These are phyloP conservation scores for Pandemis heparana DNA, from an alignment of 2,888 invertebrate species.

Conservation along the genomic window DNA sequence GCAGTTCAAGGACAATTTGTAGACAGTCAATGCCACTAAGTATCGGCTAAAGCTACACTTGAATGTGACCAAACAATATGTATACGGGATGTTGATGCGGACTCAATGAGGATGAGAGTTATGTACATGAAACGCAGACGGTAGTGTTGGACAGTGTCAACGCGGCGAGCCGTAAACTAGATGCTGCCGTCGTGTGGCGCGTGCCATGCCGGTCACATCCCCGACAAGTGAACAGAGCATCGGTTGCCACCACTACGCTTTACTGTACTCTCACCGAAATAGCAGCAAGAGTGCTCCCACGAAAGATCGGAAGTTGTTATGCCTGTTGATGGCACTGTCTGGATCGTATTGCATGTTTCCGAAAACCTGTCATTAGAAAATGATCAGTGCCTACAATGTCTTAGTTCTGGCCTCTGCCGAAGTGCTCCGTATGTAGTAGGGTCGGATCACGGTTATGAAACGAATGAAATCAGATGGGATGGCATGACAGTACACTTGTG, in stretches of 20 bases:
- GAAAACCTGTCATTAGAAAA: slow-evolving; percentile 91
- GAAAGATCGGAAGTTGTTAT: slow-evolving; percentile 98
- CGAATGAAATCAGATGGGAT: slow-evolving; percentile 36
- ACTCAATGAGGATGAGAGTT: slow-evolving; percentile 56
- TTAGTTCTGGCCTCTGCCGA: slow-evolving; percentile 25
- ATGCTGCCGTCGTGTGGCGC: slow-evolving; percentile 46
- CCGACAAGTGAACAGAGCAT: slow-evolving; percentile 51
- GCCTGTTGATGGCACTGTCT: slow-evolving; percentile 94
- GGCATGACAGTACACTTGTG: slow-evolving; percentile 26
- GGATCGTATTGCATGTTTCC: slow-evolving; percentile 96
- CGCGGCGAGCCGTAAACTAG: slow-evolving; percentile 57
- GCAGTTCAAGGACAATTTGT: slow-evolving; percentile 57
- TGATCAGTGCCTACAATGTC: slow-evolving; percentile 57
- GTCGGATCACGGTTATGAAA: slow-evolving; percentile 32
- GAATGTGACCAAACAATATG: slow-evolving; percentile 46
- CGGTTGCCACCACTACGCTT: slow-evolving; percentile 56
- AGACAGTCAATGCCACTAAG: slow-evolving; percentile 56
- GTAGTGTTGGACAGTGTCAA: slow-evolving; percentile 60
- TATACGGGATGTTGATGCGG: slow-evolving; percentile 45
- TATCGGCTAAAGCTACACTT: slow-evolving; percentile 59
- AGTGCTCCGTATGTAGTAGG: slow-evolving; percentile 20
- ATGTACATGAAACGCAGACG: slow-evolving; percentile 61
- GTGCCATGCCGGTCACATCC: not conserved
- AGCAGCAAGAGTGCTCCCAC: slow-evolving; percentile 96
- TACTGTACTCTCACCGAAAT: slow-evolving; percentile 91